Evolutionary conservation across 2,888 invertebrate genomes (phyloP).

Genomic region (Nasonovia ribisnigri): DNA sequence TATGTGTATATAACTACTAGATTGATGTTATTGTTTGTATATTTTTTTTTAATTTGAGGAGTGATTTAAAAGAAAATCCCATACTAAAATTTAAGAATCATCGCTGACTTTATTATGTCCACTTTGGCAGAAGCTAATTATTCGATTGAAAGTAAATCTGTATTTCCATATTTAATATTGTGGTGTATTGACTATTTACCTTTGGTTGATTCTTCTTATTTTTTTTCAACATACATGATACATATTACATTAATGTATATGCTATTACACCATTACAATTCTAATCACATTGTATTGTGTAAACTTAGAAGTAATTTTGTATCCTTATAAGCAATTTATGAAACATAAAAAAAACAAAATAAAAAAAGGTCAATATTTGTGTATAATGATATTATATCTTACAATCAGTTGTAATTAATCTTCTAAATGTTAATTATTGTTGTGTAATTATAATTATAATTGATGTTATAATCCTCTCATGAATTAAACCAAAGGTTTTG

Average conservation of each 20-base stretch:
- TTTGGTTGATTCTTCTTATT: background rate
- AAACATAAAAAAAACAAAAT: slow-evolving; percentile 10
- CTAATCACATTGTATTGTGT: background rate
- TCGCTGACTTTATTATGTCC: background rate
- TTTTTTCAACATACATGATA: background rate
- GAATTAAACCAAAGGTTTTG: slow-evolving; percentile 43
- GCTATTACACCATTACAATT: slow-evolving; percentile 4
- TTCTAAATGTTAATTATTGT: slow-evolving; percentile 50
- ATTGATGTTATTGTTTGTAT: slow-evolving; percentile 22
- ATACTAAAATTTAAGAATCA: background rate
- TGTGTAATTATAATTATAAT: slow-evolving; percentile 43
- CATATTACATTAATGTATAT: background rate
- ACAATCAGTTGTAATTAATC: slow-evolving; percentile 38
- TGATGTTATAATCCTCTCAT: slow-evolving; percentile 21
- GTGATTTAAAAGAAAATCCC: background rate
- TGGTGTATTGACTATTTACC: background rate
- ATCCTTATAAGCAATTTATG: slow-evolving; percentile 4
- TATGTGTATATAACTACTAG: slow-evolving; percentile 26
- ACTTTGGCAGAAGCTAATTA: background rate
- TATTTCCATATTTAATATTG: background rate
- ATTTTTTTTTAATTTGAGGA: background rate
- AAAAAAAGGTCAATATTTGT: background rate
- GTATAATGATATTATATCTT: slow-evolving; percentile 14
- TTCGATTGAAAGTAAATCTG: background rate
- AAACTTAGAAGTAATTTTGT: slow-evolving; percentile 35